These are phyloP conservation scores for Phyllostomus discolor DNA, from an alignment of 2,113 vertebrate species.

Conservation along the genomic window DNA sequence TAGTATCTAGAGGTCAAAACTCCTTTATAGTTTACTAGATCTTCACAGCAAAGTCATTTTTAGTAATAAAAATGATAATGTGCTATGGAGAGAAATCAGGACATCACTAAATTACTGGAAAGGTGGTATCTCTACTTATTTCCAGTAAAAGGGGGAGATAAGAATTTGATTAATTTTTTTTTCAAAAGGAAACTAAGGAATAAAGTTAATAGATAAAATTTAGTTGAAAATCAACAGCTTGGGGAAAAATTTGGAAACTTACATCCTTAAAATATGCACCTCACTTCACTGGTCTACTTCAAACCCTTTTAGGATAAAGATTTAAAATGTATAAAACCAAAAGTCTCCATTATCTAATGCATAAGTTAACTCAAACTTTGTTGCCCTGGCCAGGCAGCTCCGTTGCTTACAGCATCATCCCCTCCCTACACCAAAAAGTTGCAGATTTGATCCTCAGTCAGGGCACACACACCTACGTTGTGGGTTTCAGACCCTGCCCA, in stretches of 20 bases:
- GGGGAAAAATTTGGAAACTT: not conserved
- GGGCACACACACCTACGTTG: no score
- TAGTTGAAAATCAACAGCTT: not conserved
- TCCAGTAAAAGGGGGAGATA: not conserved
- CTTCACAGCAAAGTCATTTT: not conserved
- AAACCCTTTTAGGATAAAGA: not conserved
- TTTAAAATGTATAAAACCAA: not conserved
- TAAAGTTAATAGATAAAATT: not conserved
- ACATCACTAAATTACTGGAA: not conserved
- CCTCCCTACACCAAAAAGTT: no score
- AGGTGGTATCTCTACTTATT: not conserved
- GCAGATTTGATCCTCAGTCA: no score
- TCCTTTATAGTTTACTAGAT: not conserved
- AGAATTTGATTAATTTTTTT: not conserved
- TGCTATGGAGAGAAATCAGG: not conserved
- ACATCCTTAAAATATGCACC: not conserved
- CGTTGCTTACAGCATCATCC: no score
- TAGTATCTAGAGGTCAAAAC: not conserved
- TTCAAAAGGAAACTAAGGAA: not conserved
- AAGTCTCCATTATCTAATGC: not conserved
- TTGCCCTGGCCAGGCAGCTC: not conserved
- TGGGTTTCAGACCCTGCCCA: no score
- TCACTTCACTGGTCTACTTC: not conserved
- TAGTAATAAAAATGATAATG: not conserved
- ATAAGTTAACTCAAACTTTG: slow-evolving; percentile 4